A percentile compares a stretch with the other conserved stretches of the same genome.
phyloP scores from a whole-genome alignment of 2,113 vertebrate species.

The Xiphophorus hellerii region DNA sequence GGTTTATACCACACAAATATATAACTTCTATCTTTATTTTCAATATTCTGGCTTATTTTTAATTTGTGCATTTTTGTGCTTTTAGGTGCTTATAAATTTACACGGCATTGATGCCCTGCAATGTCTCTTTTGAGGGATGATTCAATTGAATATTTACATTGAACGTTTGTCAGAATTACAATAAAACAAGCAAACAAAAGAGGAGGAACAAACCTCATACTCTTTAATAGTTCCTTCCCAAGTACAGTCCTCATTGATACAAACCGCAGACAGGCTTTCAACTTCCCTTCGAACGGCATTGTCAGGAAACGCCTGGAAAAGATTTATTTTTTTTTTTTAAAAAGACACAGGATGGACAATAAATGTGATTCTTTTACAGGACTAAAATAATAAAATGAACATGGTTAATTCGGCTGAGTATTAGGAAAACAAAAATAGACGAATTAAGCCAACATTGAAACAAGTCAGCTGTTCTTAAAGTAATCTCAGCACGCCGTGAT shows the following conservation, averaged over 20 bases:
- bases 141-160: no score
- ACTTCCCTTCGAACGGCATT: constrained; percentile 95
- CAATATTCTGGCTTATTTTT: no score
- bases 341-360: background rate
- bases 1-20: no score
- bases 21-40: no score
- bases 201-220: constrained; percentile 84
- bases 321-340: no score
- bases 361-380: background rate
- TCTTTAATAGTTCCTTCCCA: constrained; percentile 96
- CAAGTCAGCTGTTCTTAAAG: background rate
- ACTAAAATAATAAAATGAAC: background rate
- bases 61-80: no score
- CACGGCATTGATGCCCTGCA: no score
- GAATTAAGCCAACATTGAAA: background rate
- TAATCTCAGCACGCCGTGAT: background rate
- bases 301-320: constrained; percentile 91
- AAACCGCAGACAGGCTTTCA: constrained; percentile 89
- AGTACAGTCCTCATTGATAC: constrained; percentile 85
- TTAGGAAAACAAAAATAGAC: no score
- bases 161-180: no score
- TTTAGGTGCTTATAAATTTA: no score
- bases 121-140: no score
- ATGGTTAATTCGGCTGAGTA: no score
- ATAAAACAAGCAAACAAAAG: background rate